phyloP scores from a whole-genome alignment of 2,113 vertebrate species.

The Heterotis niloticus region DNA sequence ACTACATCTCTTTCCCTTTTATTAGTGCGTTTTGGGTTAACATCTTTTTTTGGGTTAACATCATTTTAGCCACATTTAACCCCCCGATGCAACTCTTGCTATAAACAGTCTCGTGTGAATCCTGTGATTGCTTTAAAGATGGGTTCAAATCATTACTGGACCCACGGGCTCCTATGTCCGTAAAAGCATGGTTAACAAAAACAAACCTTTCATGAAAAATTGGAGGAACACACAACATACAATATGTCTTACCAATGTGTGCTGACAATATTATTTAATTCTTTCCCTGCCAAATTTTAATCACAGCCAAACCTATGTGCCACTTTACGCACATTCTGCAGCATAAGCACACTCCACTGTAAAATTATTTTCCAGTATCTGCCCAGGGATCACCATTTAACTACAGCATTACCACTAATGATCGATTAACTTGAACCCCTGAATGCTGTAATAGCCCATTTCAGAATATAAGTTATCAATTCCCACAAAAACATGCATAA shows the following conservation, averaged over 20 bases:
- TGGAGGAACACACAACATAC: not conserved
- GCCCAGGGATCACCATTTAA: not conserved
- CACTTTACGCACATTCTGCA: slow-evolving; percentile 16
- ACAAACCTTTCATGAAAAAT: slow-evolving; percentile 23
- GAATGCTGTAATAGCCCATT: not conserved
- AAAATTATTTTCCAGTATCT: slow-evolving; percentile 21
- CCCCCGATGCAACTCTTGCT: not conserved
- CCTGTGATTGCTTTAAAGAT: slow-evolving; percentile 20
- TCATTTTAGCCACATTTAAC: not conserved
- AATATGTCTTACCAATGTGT: slow-evolving; percentile 28
- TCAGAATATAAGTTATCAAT: slow-evolving; percentile 21
- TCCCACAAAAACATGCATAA: slow-evolving; percentile 21
- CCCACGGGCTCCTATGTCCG: slow-evolving; percentile 44
- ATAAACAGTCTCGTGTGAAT: slow-evolving; percentile 34
- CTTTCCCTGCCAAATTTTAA: slow-evolving; percentile 32
- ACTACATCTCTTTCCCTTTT: not conserved
- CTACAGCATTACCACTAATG: slow-evolving; percentile 20
- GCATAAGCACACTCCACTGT: not conserved
- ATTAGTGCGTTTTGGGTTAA: not conserved
- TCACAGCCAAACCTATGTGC: slow-evolving; percentile 25
- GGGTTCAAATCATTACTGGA: slow-evolving; percentile 43
- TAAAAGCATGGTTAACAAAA: slow-evolving; percentile 36
- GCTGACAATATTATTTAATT: slow-evolving; percentile 35
- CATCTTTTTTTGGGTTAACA: not conserved
- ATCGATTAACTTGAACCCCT: slow-evolving; percentile 28